A percentile compares a stretch with the other conserved stretches of the same genome.
phyloP scores from a whole-genome alignment of 2,888 invertebrate genomes.

The Didymodactylos carnosus region DNA sequence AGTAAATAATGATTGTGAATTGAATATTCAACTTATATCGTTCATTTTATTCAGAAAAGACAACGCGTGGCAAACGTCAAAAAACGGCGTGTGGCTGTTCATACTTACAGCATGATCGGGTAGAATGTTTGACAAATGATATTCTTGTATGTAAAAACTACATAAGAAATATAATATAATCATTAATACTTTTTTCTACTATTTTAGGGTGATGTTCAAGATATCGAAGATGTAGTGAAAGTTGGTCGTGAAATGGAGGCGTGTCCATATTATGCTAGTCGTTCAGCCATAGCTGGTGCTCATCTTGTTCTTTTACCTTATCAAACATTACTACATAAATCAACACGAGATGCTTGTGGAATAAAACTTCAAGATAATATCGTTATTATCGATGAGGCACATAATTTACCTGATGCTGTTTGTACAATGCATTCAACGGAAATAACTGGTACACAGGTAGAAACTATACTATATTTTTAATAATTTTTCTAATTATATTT shows the following conservation, averaged over 20 bases:
- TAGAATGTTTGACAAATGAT: neutral
- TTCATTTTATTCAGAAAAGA: too few relatives aligned
- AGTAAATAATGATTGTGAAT: constrained; percentile 19
- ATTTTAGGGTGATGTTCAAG: constrained; percentile 44
- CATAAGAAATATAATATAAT: constrained; percentile 4
- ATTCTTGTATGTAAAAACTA: constrained; percentile 14
- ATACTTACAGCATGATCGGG: constrained; percentile 25
- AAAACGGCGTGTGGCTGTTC: constrained; percentile 37
- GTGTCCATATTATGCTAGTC: constrained; percentile 79
- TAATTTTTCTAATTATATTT: neutral
- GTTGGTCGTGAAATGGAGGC: constrained; percentile 42
- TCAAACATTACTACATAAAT: constrained; percentile 56
- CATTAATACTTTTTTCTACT: neutral
- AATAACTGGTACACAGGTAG: constrained; percentile 44
- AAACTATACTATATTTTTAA: neutral
- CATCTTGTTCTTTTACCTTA: constrained; percentile 47
- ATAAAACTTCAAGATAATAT: constrained; percentile 50
- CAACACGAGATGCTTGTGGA: constrained; percentile 52
- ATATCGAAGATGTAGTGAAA: constrained; percentile 64
- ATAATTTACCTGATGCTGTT: constrained; percentile 74
- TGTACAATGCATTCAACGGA: constrained; percentile 62
- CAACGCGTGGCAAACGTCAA: constrained; percentile 31
- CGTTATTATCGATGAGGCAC: constrained; percentile 78
- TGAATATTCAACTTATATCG: constrained; percentile 31
- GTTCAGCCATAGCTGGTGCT: constrained; percentile 59